These are phyloP conservation scores for Drosophila takahashii DNA, from an alignment of 1,140 invertebrate genomes.

Conservation along the genomic window DNA sequence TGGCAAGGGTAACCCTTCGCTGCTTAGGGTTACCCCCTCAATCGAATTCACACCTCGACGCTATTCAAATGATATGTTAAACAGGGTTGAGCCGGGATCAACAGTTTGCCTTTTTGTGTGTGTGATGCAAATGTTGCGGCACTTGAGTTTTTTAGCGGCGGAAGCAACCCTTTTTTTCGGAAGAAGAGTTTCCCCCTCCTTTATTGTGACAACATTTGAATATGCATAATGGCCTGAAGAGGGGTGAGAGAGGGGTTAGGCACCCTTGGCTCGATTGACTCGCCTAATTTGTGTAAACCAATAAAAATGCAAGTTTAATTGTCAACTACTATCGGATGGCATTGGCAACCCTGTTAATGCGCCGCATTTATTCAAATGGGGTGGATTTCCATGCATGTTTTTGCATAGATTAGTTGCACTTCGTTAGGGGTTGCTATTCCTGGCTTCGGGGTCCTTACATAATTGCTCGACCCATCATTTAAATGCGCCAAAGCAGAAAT, in stretches of 20 bases:
- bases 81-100: constrained; percentile 55
- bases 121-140: constrained; percentile 25
- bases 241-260: constrained; percentile 23
- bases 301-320: constrained; percentile 80
- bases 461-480: constrained; percentile 65
- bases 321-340: constrained; percentile 43
- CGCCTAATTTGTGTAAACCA: constrained; percentile 77
- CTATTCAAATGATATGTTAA: constrained; percentile 83
- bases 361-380: constrained; percentile 63
- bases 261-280: constrained; percentile 40
- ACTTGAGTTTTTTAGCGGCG: constrained; percentile 37
- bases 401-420: constrained; percentile 80
- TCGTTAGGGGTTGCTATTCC: constrained; percentile 57
- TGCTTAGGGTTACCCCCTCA: constrained; percentile 16
- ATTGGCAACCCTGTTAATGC: constrained; percentile 49
- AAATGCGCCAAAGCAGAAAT: constrained; percentile 69
- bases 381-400: constrained; percentile 65
- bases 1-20: constrained; percentile 47
- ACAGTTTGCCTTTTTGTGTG: constrained; percentile 55
- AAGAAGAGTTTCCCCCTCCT: not conserved
- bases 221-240: constrained; percentile 51
- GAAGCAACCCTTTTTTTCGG: constrained; percentile 61
- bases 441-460: constrained; percentile 48
- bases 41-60: constrained; percentile 64
- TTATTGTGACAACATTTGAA: constrained; percentile 78